phyloP scores from a whole-genome alignment of 1,140 invertebrate species.

The Pogonus chalceus region DNA sequence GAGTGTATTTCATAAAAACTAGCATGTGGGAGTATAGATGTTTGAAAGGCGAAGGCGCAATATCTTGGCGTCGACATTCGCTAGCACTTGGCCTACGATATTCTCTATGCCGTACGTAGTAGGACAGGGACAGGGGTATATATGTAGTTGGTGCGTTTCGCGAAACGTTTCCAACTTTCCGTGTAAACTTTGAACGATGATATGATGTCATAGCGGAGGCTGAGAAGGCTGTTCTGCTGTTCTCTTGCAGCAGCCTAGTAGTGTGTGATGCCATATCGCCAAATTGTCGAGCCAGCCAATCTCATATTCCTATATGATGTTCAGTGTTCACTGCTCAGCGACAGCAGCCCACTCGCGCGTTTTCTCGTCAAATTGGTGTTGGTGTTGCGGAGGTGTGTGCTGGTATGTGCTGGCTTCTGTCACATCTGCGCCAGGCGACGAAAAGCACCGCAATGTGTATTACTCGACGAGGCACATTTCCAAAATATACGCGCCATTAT shows the following conservation, averaged over 20 bases:
- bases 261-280: background rate
- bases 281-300: background rate
- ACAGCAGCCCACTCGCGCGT: no score
- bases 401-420: no score
- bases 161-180: background rate
- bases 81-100: no score
- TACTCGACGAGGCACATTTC: background rate
- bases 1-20: no score
- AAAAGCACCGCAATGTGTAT: background rate
- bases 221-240: background rate
- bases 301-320: background rate
- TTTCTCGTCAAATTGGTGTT: no score
- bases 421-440: background rate
- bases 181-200: background rate
- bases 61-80: no score
- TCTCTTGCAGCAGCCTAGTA: no score
- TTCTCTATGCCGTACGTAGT: no score
- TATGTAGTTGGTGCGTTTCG: background rate
- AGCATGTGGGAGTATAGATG: no score
- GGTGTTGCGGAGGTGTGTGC: no score
- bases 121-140: background rate
- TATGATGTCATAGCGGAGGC: background rate
- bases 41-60: no score
- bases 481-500: no score
- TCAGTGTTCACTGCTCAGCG: background rate